Conservation (phyloP, 2,888 invertebrate species). For the Oscheius sp. region DNA sequence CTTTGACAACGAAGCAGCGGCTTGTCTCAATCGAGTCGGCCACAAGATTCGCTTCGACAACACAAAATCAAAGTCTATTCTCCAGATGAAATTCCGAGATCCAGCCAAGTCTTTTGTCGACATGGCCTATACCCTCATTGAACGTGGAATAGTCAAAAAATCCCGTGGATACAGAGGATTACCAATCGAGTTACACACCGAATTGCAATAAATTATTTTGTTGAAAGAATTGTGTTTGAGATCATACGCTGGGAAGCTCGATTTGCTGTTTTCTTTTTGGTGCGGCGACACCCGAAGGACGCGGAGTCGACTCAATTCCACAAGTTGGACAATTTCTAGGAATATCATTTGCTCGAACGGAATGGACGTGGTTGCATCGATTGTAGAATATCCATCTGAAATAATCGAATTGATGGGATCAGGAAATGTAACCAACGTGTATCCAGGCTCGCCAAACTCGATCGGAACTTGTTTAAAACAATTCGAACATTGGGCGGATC, state of each 20-base stretch:
- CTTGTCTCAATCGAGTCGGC: conserved; percentile 72
- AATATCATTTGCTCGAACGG: neutral
- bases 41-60: conserved; percentile 73
- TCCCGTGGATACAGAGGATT: conserved; percentile 23
- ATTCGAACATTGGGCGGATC: neutral
- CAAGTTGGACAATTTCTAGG: neutral
- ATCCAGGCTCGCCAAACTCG: neutral
- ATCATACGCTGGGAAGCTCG: neutral
- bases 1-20: conserved; percentile 75
- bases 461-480: neutral
- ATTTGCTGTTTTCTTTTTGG: neutral
- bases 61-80: conserved; percentile 71
- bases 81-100: conserved; percentile 75
- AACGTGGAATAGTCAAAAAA: conserved; percentile 74
- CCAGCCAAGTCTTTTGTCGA: conserved; percentile 76
- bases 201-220: neutral
- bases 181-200: conserved; percentile 18
- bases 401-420: neutral
- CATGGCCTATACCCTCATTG: conserved; percentile 77
- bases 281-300: neutral
- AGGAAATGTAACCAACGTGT: neutral
- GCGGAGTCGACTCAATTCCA: neutral
- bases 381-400: conserved; percentile 7
- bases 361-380: neutral
- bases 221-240: too few relatives aligned